A percentile compares a stretch with the other conserved stretches of the same genome.
Conservation (phyloP, 2,113 vertebrate genomes). For the Panthera leo region DNA sequence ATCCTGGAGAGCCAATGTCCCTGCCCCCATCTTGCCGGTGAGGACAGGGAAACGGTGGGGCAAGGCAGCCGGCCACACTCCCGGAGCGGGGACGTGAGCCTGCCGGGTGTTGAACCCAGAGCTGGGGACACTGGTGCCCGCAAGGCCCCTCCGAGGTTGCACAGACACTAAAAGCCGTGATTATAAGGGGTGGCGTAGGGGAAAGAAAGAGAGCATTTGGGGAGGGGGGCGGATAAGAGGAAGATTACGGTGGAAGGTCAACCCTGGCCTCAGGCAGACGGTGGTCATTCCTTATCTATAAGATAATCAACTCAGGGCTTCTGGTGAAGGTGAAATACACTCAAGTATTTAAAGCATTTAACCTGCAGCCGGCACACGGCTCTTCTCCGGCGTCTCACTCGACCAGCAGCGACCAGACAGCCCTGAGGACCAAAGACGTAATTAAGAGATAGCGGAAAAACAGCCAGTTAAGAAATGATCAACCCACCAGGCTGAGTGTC, state of each 20-base stretch:
- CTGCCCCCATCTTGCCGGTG: background rate
- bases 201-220: background rate
- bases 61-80: accelerated
- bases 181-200: accelerated
- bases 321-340: accelerated
- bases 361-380: accelerated
- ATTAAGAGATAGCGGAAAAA: background rate
- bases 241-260: background rate
- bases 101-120: background rate
- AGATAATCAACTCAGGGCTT: background rate
- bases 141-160: accelerated
- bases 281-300: background rate
- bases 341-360: accelerated
- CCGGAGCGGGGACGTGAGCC: accelerated
- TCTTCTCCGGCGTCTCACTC: accelerated
- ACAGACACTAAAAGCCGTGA: background rate
- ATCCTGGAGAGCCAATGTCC: accelerated
- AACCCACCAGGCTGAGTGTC: accelerated
- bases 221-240: background rate
- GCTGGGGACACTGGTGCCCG: background rate
- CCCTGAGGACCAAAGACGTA: accelerated
- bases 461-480: background rate
- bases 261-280: background rate
- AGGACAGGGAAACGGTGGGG: background rate
- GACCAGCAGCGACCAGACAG: accelerated